phyloP scores from a whole-genome alignment of 2,888 invertebrate genomes.

The Pycnomerus fuliginosus region DNA sequence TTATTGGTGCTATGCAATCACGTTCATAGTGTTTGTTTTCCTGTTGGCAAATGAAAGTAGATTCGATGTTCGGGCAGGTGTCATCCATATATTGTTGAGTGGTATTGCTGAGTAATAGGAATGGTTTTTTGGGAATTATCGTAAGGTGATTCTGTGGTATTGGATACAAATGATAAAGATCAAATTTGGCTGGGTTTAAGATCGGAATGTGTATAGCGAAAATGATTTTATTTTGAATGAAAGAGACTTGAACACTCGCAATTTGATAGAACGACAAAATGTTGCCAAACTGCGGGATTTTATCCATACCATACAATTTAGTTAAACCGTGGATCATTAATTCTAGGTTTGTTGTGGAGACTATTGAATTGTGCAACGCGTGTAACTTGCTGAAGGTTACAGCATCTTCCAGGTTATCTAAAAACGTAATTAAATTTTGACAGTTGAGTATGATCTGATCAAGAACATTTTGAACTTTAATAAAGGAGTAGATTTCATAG shows the following conservation, averaged over 20 bases:
- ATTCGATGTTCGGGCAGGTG: conserved; percentile 18
- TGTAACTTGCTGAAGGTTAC: conserved; percentile 28
- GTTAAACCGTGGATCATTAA: conserved; percentile 13
- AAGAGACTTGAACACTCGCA: conserved; percentile 14
- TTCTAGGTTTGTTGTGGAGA: conserved; percentile 14
- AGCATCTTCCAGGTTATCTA: conserved; percentile 29
- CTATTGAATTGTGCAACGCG: conserved; percentile 22
- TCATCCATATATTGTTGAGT: conserved; percentile 16
- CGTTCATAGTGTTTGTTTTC: conserved; percentile 3
- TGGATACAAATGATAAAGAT: conserved; percentile 22
- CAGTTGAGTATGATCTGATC: conserved; percentile 25
- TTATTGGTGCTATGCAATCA: conserved; percentile 4
- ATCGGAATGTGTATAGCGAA: conserved; percentile 24
- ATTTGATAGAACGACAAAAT: conserved; percentile 22
- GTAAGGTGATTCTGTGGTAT: conserved; percentile 17
- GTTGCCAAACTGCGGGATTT: conserved; percentile 20
- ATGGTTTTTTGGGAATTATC: conserved; percentile 19
- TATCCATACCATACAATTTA: conserved; percentile 14
- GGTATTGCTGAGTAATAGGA: conserved; percentile 15
- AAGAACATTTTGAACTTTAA: conserved; percentile 16
- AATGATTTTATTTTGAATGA: conserved; percentile 19
- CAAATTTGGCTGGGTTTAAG: conserved; percentile 14
- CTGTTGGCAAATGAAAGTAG: conserved; percentile 8
- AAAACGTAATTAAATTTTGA: conserved; percentile 25
- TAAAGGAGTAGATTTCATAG: conserved; percentile 8